Percentiles rank a stretch among this genome's conserved stretches.
These are phyloP conservation scores for Tautogolabrus adspersus DNA, from an alignment of 2,113 vertebrate genomes.

Conservation along the genomic window DNA sequence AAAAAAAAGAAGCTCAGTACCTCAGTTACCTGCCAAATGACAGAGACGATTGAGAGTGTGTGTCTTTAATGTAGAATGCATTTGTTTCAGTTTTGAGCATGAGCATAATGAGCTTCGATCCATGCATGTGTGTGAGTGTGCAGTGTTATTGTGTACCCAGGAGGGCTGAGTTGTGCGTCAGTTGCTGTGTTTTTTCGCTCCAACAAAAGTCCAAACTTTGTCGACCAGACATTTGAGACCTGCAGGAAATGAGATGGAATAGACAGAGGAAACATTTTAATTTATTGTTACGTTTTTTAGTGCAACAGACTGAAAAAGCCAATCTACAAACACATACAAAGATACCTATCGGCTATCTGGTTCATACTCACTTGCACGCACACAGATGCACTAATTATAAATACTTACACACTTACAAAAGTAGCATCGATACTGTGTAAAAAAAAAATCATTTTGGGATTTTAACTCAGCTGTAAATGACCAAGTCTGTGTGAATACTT, in stretches of 20 bases:
- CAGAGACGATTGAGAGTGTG: not conserved
- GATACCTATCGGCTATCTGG: too few relatives aligned
- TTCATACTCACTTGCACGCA: too few relatives aligned
- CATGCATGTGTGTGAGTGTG: not conserved
- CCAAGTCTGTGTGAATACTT: too few relatives aligned
- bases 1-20: constrained; percentile 9
- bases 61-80: not conserved
- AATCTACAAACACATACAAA: too few relatives aligned
- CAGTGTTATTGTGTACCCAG: constrained; percentile 81
- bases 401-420: too few relatives aligned
- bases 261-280: not conserved
- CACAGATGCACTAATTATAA: too few relatives aligned
- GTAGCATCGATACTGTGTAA: too few relatives aligned
- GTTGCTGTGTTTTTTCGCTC: constrained; percentile 89
- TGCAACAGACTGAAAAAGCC: too few relatives aligned
- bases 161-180: constrained; percentile 86
- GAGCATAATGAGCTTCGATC: not conserved
- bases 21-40: not conserved
- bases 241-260: constrained; percentile 52
- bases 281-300: too few relatives aligned
- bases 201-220: constrained; percentile 93
- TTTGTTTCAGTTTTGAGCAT: not conserved
- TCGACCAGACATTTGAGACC: constrained; percentile 95
- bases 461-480: too few relatives aligned
- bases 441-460: too few relatives aligned